Evolutionary conservation across 2,888 invertebrate genomes (phyloP).

Genomic region (Pyrochroa serraticornis): DNA sequence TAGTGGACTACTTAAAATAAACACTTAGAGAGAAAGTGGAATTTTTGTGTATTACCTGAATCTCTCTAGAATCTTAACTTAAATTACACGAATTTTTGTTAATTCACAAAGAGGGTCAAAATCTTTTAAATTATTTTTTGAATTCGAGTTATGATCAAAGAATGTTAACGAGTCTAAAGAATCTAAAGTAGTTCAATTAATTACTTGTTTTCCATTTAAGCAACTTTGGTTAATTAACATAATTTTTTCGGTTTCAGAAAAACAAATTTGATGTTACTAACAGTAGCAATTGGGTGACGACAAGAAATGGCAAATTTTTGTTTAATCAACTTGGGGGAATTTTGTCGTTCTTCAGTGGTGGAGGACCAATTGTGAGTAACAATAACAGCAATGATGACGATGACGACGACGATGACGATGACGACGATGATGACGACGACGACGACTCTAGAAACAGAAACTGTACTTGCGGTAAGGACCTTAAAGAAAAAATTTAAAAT

Average conservation of each 20-base stretch:
- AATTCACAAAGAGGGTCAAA: no score
- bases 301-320: constrained; percentile 66
- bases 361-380: constrained; percentile 62
- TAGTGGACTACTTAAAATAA: no score
- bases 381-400: constrained; percentile 60
- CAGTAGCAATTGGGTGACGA: constrained; percentile 56
- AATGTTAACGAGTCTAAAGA: no score
- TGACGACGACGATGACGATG: constrained; percentile 63
- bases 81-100: neutral
- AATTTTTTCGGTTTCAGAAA: constrained; percentile 18
- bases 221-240: neutral
- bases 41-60: no score
- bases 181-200: no score
- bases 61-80: constrained; percentile 3
- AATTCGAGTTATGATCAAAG: no score
- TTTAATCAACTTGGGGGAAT: constrained; percentile 77
- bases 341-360: constrained; percentile 63
- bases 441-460: constrained; percentile 65
- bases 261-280: constrained; percentile 20
- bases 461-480: constrained; percentile 76
- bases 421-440: constrained; percentile 63
- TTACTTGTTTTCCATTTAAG: neutral
- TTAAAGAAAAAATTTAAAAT: constrained; percentile 3
- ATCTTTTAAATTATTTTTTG: no score
- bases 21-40: no score